These are phyloP conservation scores for Pongo pygmaeus DNA, from an alignment of 2,113 vertebrate genomes.

Conservation along the genomic window DNA sequence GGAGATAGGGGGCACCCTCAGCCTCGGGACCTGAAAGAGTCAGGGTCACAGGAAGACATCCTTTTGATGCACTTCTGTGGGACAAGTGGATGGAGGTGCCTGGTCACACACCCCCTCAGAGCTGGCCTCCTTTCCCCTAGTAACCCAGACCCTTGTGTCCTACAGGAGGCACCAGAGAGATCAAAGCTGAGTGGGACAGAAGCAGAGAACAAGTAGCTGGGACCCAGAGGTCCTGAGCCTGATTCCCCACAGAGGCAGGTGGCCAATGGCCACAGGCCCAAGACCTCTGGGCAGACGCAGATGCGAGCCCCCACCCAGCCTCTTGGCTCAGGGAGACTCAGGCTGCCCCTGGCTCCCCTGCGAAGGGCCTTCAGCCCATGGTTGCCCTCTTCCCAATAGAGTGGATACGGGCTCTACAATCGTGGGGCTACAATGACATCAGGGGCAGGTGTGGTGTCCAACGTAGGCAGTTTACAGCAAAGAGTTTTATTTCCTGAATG, in stretches of 20 bases:
- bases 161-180: background rate
- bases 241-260: background rate
- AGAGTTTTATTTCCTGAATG: slow-evolving; percentile 71
- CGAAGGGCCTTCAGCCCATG: background rate
- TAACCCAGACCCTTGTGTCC: background rate
- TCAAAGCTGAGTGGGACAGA: background rate
- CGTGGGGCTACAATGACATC: background rate
- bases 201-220: too few relatives aligned
- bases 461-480: slow-evolving; percentile 21
- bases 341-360: background rate
- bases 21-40: background rate
- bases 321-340: background rate
- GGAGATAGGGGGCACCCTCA: background rate
- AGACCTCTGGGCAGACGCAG: background rate
- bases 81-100: background rate
- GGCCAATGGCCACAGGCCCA: background rate
- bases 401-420: background rate
- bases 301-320: background rate
- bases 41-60: background rate
- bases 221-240: background rate
- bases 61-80: background rate
- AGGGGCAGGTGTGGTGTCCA: background rate
- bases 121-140: background rate
- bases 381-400: background rate
- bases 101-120: background rate